Base-by-base conservation (phyloP, 2,113 vertebrate genomes). In the Ctenomys sociabilis region DNA sequence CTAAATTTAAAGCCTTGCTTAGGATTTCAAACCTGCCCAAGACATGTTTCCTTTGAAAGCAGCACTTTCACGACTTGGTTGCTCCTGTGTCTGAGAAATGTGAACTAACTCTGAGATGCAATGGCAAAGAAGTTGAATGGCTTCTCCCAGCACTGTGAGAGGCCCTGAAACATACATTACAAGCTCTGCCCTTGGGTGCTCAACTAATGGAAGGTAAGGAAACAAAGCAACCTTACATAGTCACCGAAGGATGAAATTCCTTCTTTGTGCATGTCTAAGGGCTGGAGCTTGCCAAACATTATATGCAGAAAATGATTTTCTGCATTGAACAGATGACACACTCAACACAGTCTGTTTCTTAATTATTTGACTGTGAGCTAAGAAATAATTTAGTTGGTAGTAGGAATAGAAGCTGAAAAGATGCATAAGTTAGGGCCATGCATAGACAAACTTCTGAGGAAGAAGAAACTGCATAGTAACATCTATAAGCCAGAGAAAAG, bases 281-380 rank as follows among this genome's bases (percentile, higher is more conserved):
- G 30, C 28, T 63, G 80, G 2, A 83, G 54, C 22, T 45, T 54
- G 45, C 2, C 13, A 54, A 63, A 61, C 82, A 82, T 61, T 66
- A 49, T 8, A 26, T 78, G 88, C 66, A 91, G 57, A 81, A 93
- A 83, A 77, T 43, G 0, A 1, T 63, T 90, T 90, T 87, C 24
- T 49, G 66, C 54, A 57, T 5, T 93, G 57, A 91, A 64, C 75
- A 92, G 85, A 88, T 40, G 45, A 86, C 89, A 4, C n/a, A 77
- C 86, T 64, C n/a, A 88, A 82, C 7, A 73, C 37, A 63, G 83
- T 19, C 1, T 83, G 3, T 88, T 70, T 84, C 73, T 95, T 93
- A 49, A 24, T 30, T n/a, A 63, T 90, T 68, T 93, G n/a, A 85
- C 54, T 94, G 49, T 52, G 37, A 95, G 21, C 22, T 82, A 81